A percentile compares a stretch with the other conserved stretches of the same genome.
Evolutionary conservation across 1,140 invertebrate species (phyloP).

Genomic region (Apolygus lucorum): DNA sequence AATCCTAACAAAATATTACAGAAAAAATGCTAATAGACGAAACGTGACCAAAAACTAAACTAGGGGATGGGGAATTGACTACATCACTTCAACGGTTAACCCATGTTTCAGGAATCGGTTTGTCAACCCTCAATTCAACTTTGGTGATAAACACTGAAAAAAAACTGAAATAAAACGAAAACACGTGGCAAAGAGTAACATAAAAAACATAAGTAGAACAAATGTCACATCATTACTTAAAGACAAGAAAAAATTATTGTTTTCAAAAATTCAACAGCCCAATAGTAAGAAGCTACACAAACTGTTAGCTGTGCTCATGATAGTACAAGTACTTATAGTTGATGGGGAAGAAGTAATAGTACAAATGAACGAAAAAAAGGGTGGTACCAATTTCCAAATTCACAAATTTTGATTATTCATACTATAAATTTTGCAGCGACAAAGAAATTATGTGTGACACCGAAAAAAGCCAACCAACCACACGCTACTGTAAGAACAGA

Average conservation of each 20-base stretch:
- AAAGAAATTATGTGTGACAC: background rate
- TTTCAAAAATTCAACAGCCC: conserved; percentile 20
- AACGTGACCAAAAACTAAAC: too few relatives aligned
- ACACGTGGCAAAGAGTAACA: background rate
- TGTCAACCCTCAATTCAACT: background rate
- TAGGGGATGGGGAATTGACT: too few relatives aligned
- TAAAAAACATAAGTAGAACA: conserved; percentile 7
- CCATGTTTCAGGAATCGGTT: too few relatives aligned
- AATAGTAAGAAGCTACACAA: conserved; percentile 26
- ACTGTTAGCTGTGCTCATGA: conserved; percentile 27
- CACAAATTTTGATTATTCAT: too few relatives aligned
- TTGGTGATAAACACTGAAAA: background rate
- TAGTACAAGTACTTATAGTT: too few relatives aligned
- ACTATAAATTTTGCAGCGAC: background rate
- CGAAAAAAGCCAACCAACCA: background rate
- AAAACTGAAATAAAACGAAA: background rate
- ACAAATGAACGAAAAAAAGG: background rate
- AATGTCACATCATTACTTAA: conserved; percentile 5
- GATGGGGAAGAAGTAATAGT: too few relatives aligned
- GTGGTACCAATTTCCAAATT: too few relatives aligned
- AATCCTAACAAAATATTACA: too few relatives aligned
- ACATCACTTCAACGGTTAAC: too few relatives aligned
- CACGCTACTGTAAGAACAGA: background rate
- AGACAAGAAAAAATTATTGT: background rate
- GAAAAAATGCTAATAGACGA: too few relatives aligned